Evolutionary conservation across 2,888 invertebrate species (phyloP), one percentile per base, ranked within the genome.

Genomic region (Lithosia quadra): DNA sequence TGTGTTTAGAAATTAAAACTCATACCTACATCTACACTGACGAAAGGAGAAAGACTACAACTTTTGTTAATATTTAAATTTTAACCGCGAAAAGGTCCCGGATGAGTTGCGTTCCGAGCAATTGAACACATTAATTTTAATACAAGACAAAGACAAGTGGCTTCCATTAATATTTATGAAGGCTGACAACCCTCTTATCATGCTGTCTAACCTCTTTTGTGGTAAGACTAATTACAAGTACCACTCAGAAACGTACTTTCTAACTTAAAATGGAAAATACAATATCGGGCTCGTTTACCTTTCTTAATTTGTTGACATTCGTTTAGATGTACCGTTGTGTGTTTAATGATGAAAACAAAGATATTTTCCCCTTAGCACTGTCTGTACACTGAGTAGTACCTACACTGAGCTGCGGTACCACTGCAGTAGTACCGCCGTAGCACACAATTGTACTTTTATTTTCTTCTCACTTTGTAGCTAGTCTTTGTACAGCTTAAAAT

Each of bases 111-210:
- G 79, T 84, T 81, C 77, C 81, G 68, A 83, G 82, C 88, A 92
- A 91, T 90, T 90, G 91, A 85, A 86, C 84, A 84, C 92, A 93
- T 93, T 91, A 90, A 92, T 94, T 91, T 91, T 86, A 92, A 92
- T 92, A 89, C 83, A 83, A 85, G 81, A 87, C 86, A 89, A 86
- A 87, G 86, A 84, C 87, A 87, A 90, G 85, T 87, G 85, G 78
- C 76, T 74, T 84, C 84, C 85, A 90, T 92, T 91, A 90, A 91
- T 92, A 91, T 91, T 91, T 90, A 92, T 92, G 84, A 88, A 87
- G 79, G 81, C 75, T 78, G 80, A 84, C 88, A 86, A 80, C 78
- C 75, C 76, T 39, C 71, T 73, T 78, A 75, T 77, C 74, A 77
- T 71, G 13, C 36, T 61, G 36, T 62, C 56, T 55, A 80, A 79